These are phyloP conservation scores for Macropus fuliginosus DNA, from an alignment of 2,797 vertebrate species.

Conservation along the genomic window DNA sequence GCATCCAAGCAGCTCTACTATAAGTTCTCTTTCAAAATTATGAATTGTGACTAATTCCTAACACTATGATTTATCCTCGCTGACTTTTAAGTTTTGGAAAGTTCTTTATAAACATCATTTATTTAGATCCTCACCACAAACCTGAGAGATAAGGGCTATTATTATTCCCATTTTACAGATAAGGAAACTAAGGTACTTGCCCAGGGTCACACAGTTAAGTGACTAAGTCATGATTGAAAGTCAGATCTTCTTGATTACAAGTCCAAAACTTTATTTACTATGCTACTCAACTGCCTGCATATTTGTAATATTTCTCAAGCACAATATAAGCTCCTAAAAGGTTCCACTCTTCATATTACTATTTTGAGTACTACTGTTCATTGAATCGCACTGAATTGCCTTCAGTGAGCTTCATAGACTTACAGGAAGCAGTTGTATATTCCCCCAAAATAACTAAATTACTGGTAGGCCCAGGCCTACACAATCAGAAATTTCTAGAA, in stretches of 20 bases:
- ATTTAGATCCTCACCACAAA: neutral
- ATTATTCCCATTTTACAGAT: neutral
- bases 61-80: neutral
- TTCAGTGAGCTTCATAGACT: neutral
- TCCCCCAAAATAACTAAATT: neutral
- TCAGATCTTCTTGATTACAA: neutral
- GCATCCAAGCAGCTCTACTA: neutral
- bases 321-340: neutral
- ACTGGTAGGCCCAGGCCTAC: neutral
- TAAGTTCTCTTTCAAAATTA: neutral
- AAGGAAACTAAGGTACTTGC: neutral
- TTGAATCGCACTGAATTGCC: neutral
- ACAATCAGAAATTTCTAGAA: neutral
- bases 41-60: neutral
- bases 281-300: neutral
- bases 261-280: neutral
- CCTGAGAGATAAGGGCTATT: neutral
- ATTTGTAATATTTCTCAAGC: neutral
- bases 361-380: neutral
- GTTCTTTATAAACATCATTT: neutral
- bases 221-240: neutral
- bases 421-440: neutral
- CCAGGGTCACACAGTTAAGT: neutral
- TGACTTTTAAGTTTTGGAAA: neutral
- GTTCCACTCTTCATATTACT: neutral